Evolutionary conservation across 2,113 vertebrate genomes (phyloP).

Genomic region (Trogon surrucura): DNA sequence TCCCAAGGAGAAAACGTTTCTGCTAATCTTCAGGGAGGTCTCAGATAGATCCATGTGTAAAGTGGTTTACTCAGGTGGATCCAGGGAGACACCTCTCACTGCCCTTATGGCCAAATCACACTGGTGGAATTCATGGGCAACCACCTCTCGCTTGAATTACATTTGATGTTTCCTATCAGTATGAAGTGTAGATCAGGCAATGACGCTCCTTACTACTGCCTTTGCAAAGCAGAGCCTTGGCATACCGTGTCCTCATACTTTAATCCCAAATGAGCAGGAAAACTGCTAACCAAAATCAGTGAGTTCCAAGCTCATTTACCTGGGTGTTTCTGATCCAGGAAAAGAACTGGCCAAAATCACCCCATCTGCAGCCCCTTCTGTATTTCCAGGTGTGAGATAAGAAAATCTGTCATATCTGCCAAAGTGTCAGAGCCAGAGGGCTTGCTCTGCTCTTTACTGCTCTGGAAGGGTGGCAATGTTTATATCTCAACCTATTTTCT

Average conservation of each 20-base stretch:
- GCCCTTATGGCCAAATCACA: not conserved
- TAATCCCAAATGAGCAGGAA: not conserved
- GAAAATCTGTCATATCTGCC: not conserved
- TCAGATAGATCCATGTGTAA: not conserved
- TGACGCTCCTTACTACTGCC: not conserved
- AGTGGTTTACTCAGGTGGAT: not conserved
- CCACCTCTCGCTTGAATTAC: not conserved
- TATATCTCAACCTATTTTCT: not conserved
- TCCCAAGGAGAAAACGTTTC: not conserved
- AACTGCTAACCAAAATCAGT: not conserved
- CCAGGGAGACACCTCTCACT: not conserved
- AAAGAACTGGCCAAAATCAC: not conserved
- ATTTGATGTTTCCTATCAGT: not conserved
- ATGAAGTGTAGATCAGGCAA: not conserved
- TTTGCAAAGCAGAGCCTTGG: not conserved
- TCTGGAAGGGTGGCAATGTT: not conserved
- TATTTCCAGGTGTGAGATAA: not conserved
- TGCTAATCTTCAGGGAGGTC: not conserved
- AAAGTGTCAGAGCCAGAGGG: rapidly evolving
- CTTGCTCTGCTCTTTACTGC: not conserved
- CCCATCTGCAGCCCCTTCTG: not conserved
- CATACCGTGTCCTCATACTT: not conserved
- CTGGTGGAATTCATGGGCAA: rapidly evolving
- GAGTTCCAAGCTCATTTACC: not conserved
- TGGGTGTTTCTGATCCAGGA: not conserved